Base-by-base conservation (phyloP, 2,797 vertebrate species). In the Gila robusta region DNA sequence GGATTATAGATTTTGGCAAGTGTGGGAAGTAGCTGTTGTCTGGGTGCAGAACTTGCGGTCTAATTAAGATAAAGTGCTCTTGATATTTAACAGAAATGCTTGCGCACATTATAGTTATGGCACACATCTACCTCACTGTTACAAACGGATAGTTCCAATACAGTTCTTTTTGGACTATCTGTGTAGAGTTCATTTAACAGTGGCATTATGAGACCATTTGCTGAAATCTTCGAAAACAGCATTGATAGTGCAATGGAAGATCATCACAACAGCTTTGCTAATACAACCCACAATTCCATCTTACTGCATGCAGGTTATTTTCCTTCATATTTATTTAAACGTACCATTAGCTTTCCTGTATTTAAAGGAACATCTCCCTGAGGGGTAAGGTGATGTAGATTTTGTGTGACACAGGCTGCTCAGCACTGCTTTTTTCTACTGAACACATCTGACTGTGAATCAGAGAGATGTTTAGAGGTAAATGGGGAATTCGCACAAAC, bases 351-450 rank as follows among this genome's bases (percentile, higher is more conserved):
- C 35, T 77, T 82, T 67, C 81, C 67, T 47, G 77, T 82, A 73
- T 86, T 86, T 81, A 89, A 87, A 86, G 84, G 26, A 83, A 85
- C 72, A 26, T 87, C 73, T 88, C 84, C 81, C 86, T 72, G 23
- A 78, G 88, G 88, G 84, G 41, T 17, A 81, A 84, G 82, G 44
- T 90, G 89, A 90, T 86, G 86, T 64, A 76, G 44, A 87, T 72
- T 54, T 86, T 86, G 72, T 81, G 86, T 87, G 89, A 88, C 87
- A 86, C 72, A 19, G 54, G 80, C 83, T 87, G 83, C 80, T 90
- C 80, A 69, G 87, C 59, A 54, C 81, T 76, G 81, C 37, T 81
- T 82, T 82, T 83, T 88, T 85, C 67, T 77, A 28, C 69, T 69
- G 67, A 82, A 85, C 80, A 83, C 81, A 69, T 86, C 87, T 88